These are phyloP conservation scores for Apoda limacodes DNA, from an alignment of 2,888 invertebrate species.

Conservation along the genomic window DNA sequence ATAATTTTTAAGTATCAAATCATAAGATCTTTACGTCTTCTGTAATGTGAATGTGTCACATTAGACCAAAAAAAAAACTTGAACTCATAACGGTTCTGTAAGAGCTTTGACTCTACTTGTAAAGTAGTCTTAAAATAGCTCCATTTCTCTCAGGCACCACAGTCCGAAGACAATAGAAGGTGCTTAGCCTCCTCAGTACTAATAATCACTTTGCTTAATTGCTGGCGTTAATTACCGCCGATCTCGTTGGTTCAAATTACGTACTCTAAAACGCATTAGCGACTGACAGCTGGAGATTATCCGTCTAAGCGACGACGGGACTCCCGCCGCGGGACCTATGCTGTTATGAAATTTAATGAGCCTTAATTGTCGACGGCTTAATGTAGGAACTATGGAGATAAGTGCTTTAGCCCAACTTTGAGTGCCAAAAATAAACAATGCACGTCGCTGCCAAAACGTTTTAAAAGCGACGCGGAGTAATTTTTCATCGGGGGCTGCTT, in stretches of 20 bases:
- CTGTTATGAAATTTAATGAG: conserved; percentile 67
- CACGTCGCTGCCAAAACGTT: too few species aligned
- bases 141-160: not conserved
- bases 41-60: too few species aligned
- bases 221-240: conserved; percentile 64
- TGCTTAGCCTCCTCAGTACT: conserved; percentile 47
- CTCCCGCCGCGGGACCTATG: conserved; percentile 46
- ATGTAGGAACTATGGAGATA: conserved; percentile 59
- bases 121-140: not conserved
- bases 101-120: not conserved
- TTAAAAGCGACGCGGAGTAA: too few species aligned
- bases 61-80: too few species aligned
- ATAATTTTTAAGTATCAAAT: too few species aligned
- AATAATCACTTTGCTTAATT: conserved; percentile 69
- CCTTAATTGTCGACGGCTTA: conserved; percentile 67
- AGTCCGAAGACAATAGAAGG: conserved; percentile 32
- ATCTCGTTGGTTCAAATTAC: conserved; percentile 70
- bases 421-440: conserved; percentile 43
- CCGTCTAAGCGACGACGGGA: conserved; percentile 60
- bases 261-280: conserved; percentile 71
- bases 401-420: conserved; percentile 41
- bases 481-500: too few species aligned
- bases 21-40: too few species aligned
- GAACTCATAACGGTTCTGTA: too few species aligned
- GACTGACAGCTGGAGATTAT: conserved; percentile 69